A percentile compares a stretch with the other conserved stretches of the same genome.
Conservation (phyloP, 2,113 vertebrate species). For the Hiodon tergisus region DNA sequence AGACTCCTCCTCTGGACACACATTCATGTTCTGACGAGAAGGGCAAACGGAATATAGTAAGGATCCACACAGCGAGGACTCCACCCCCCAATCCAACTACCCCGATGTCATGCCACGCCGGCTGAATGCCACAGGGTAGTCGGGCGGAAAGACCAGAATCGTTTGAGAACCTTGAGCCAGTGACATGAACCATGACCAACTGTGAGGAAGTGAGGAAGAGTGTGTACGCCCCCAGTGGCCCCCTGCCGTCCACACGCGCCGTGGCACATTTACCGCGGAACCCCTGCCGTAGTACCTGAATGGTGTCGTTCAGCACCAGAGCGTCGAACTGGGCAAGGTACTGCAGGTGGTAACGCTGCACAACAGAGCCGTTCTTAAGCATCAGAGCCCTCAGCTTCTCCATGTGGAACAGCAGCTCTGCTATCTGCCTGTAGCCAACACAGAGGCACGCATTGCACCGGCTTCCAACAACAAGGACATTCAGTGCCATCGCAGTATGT, state of each 20-base stretch:
- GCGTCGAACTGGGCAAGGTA: constrained; percentile 85
- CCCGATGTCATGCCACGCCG: too few relatives aligned
- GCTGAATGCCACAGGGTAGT: too few relatives aligned
- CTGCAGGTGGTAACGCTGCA: constrained; percentile 80
- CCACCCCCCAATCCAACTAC: too few relatives aligned
- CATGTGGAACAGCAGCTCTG: constrained; percentile 79
- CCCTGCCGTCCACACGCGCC: not conserved
- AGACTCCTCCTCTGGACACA: constrained; percentile 93
- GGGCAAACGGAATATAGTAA: not conserved
- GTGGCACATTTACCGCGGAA: constrained; percentile 37
- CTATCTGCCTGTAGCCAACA: constrained; percentile 60
- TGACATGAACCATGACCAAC: too few relatives aligned
- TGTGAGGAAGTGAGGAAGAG: too few relatives aligned
- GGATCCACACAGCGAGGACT: not conserved
- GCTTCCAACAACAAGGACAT: too few relatives aligned
- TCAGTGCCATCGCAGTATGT: not conserved
- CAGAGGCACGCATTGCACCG: not conserved
- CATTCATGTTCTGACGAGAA: constrained; percentile 72
- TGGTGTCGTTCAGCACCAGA: constrained; percentile 77
- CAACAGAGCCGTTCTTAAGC: constrained; percentile 47
- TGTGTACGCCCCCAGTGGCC: not conserved
- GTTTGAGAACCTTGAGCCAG: too few relatives aligned
- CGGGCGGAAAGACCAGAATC: too few relatives aligned
- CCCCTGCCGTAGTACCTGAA: constrained; percentile 72
- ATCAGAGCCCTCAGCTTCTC: constrained; percentile 68